A percentile compares a stretch with the other conserved stretches of the same genome.
These are phyloP conservation scores for Scolanthus callimorphus DNA, from an alignment of 92 coral and sea anemone species.

Conservation along the genomic window DNA sequence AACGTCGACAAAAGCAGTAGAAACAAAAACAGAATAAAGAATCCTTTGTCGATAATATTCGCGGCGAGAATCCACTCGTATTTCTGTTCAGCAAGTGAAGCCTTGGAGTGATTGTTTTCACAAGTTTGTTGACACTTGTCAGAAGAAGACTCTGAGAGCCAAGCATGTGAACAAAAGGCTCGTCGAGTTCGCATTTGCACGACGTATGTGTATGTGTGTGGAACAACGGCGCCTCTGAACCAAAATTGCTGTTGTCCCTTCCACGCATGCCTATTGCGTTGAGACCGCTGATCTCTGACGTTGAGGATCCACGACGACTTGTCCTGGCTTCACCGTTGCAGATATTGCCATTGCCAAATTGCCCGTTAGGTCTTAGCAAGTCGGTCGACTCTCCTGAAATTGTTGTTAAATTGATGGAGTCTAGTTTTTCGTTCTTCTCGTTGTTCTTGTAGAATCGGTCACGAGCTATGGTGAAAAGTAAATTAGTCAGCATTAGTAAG, in stretches of 20 bases:
- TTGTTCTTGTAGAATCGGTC: too few relatives aligned
- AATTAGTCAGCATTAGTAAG: too few relatives aligned
- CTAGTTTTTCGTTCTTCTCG: too few relatives aligned
- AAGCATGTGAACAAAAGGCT: slow-evolving; percentile 5
- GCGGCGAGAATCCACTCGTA: slow-evolving; percentile 81
- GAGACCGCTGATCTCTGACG: neutral
- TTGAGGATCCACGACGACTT: neutral
- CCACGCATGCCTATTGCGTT: neutral
- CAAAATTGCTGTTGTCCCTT: slow-evolving; percentile 8
- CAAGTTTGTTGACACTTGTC: slow-evolving; percentile 15
- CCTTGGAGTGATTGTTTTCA: slow-evolving; percentile 17
- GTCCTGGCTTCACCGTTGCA: neutral
- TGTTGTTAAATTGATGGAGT: too few relatives aligned
- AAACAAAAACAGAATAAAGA: slow-evolving; percentile 53
- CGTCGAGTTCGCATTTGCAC: slow-evolving; percentile 7
- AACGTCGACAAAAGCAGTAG: slow-evolving; percentile 67
- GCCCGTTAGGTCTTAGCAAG: too few relatives aligned
- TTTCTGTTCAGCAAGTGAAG: slow-evolving; percentile 23
- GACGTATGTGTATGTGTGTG: neutral
- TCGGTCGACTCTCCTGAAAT: too few relatives aligned
- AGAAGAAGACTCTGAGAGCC: slow-evolving; percentile 19
- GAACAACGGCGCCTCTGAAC: too few relatives aligned
- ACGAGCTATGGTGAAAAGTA: too few relatives aligned
- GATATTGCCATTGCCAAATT: too few relatives aligned
- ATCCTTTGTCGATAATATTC: slow-evolving; percentile 66